A percentile compares a stretch with the other conserved stretches of the same genome.
phyloP scores from a whole-genome alignment of 92 coral and sea anemone species.

The Actinernus sp. region DNA sequence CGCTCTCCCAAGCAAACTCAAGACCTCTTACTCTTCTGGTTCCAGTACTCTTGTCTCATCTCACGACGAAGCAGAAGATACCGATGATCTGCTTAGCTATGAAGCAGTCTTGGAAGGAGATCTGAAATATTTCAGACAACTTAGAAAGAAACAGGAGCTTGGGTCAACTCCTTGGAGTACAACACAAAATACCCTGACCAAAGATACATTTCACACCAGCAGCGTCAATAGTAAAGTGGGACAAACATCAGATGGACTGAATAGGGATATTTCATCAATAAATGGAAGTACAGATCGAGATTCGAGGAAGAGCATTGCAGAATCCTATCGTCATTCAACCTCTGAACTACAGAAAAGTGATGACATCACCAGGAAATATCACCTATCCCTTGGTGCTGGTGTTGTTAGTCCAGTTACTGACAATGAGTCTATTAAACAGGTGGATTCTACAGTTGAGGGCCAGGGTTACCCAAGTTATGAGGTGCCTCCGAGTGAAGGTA shows the following conservation, averaged over 20 bases:
- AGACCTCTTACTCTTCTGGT: slow-evolving; percentile 2
- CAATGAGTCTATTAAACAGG: slow-evolving; percentile 10
- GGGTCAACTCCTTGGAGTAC: not conserved
- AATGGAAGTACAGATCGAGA: slow-evolving; percentile 26
- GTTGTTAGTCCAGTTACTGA: slow-evolving; percentile 53
- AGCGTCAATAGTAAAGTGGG: slow-evolving; percentile 18
- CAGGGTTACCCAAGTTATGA: not conserved
- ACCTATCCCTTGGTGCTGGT: slow-evolving; percentile 69
- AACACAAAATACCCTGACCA: not conserved
- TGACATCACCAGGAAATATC: slow-evolving; percentile 43
- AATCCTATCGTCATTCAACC: not conserved
- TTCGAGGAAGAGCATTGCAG: slow-evolving; percentile 3
- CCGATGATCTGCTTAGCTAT: slow-evolving; percentile 84
- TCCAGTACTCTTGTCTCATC: slow-evolving; percentile 10
- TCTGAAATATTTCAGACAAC: slow-evolving; percentile 55
- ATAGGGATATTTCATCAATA: slow-evolving; percentile 18
- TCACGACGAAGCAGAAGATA: slow-evolving; percentile 70
- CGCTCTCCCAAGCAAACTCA: not conserved
- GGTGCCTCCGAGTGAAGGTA: slow-evolving; percentile 4
- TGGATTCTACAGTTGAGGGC: not conserved
- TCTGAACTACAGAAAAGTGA: slow-evolving; percentile 16
- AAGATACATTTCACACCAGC: slow-evolving; percentile 12
- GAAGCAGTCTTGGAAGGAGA: slow-evolving; percentile 84
- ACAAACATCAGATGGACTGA: not conserved
- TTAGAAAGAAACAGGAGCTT: slow-evolving; percentile 6